Base-by-base conservation (phyloP, 2,888 invertebrate genomes). In the Polietes domitor region DNA sequence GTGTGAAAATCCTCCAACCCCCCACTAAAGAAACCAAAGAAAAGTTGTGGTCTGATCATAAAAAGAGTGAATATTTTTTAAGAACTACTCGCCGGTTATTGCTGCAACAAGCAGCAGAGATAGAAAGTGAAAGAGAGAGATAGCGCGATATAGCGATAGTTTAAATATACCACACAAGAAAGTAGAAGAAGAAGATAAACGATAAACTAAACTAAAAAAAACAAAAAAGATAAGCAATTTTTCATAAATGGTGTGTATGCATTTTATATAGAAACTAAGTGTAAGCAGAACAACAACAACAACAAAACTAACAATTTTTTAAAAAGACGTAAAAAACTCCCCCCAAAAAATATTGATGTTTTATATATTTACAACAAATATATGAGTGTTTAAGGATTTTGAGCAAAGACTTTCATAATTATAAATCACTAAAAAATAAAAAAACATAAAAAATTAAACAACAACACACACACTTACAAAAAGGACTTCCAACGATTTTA, bases 401-500 rank as follows among this genome's bases (percentile, higher is more conserved):
- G 47, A 70, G 19, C 73, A 61, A 75, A 65, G 65, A 68, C 68
- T 68, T 68, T 68, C 68, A 43, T 68, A 41, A 68, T 43, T 41
- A 68, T 24, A 24, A 68, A 43, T 58, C 68, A 41, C 65, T 43
- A 71, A 50, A 76, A 58, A 24, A 58, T 12, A 28, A 43, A 1
- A 26, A 68, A 74, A 63, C 41, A 0, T 28, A 61, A 19, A 24
- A 43, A 73, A 53, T 50, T 2, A 47, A 53, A 24, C 58, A 26
- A 81, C 73, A 80, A 26, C 15, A 65, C 41, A 84, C 53, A 43
- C 71, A 55, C 71, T 26, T 43, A 74, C 68, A 76, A 77, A 86
- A 81, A 86, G 89, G 88, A 90, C 91, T 90, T 90, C 91, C 91
- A 90, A 90, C 91, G 91, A 91, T 88, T 91, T 91, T 89, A 84